Conservation (phyloP, 2,888 invertebrate genomes). For the Ochropacha duplaris region DNA sequence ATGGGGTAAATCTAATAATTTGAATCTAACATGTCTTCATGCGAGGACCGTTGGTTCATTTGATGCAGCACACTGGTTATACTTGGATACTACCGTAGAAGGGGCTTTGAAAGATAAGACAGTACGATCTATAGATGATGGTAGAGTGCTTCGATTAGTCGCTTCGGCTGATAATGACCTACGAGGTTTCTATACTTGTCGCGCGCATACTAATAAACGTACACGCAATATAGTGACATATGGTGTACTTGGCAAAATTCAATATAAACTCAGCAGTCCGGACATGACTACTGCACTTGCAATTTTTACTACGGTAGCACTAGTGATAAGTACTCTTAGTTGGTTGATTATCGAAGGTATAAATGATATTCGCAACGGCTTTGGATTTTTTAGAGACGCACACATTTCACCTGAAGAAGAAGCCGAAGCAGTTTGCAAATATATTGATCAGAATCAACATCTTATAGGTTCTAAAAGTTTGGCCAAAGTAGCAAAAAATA, state of each 20-base stretch:
- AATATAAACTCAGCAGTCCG: slow-evolving; percentile 51
- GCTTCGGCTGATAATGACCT: slow-evolving; percentile 58
- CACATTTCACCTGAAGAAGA: slow-evolving; percentile 64
- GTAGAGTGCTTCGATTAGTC: slow-evolving; percentile 58
- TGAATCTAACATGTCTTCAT: slow-evolving; percentile 72
- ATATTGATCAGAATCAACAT: slow-evolving; percentile 61
- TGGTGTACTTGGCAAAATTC: slow-evolving; percentile 63
- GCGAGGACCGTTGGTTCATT: slow-evolving; percentile 46
- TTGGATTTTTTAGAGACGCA: slow-evolving; percentile 70
- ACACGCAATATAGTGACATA: slow-evolving; percentile 69
- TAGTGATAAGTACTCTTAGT: slow-evolving; percentile 56
- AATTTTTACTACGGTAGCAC: slow-evolving; percentile 54
- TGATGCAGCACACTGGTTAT: slow-evolving; percentile 60
- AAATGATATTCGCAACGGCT: slow-evolving; percentile 64
- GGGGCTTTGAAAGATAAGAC: slow-evolving; percentile 38
- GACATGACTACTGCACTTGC: slow-evolving; percentile 60
- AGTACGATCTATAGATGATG: slow-evolving; percentile 56
- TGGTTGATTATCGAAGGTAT: slow-evolving; percentile 68
- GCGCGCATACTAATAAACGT: slow-evolving; percentile 51
- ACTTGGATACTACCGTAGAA: slow-evolving; percentile 54
- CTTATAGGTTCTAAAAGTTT: slow-evolving; percentile 50
- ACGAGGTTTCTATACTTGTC: slow-evolving; percentile 71
- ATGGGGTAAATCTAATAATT: slow-evolving; percentile 62
- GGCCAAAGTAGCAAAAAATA: slow-evolving; percentile 57
- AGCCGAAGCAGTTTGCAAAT: slow-evolving; percentile 64